Evolutionary conservation across 2,797 vertebrate species (phyloP), one percentile per base, ranked within the genome.

Genomic region (Tiaroga cobitis): DNA sequence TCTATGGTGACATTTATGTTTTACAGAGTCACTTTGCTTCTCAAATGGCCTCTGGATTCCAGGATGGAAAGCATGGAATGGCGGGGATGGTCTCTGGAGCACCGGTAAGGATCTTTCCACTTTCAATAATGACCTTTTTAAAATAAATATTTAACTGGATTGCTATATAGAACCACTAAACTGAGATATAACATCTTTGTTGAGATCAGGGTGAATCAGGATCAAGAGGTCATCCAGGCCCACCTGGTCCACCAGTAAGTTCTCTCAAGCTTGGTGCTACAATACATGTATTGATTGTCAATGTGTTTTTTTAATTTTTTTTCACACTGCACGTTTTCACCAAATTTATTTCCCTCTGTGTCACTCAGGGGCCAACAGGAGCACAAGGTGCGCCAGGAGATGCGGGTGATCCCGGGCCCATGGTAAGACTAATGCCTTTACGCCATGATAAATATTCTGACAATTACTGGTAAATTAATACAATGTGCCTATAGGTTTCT

Each of bases 301-400:
- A n/a, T n/a, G n/a, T n/a, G n/a, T n/a, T n/a, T n/a, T n/a, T n/a
- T n/a, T n/a, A n/a, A n/a, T n/a, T n/a, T 29, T 51, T 19, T 3
- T 0, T 8, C 32, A 39, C 10, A 24, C 70, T 70, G 13, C 8
- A 46, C 24, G 43, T 18, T 37, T 70, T 18, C 8, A 54, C 3
- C 24, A 39, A n/a, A 68, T 68, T 4, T 29, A 18, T 41, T 43
- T 26, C 69, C 49, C 54, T 37, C 43, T 70, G 5, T 91, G 81
- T 91, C 88, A 87, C 15, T 72, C 70, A 99, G 98, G 98, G 98
- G 73, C 95, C 96, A 54, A 77, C 87, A 83, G 98, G 98, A 51
- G 96, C 94, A 29, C 87, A 96, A 86, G 98, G 98, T 81, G 92
- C 96, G 70, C 96, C 97, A 85, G 98, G 98, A 90, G 98, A 99